Evolutionary conservation across 2,888 invertebrate species (phyloP).

Genomic region (Diploptera punctata): DNA sequence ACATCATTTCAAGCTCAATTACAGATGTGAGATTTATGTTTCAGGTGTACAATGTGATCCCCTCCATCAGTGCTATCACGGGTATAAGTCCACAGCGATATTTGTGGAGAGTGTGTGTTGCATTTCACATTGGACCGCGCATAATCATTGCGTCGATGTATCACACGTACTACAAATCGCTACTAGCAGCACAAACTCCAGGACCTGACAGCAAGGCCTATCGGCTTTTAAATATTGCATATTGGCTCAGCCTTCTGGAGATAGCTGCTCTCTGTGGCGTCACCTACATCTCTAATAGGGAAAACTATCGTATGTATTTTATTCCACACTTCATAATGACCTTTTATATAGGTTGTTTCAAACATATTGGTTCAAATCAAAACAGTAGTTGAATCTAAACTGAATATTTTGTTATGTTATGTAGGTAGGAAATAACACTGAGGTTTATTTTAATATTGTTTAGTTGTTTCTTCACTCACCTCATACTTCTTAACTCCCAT

Average conservation of each 20-base stretch:
- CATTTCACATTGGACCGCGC: slow-evolving; percentile 90
- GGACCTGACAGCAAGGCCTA: slow-evolving; percentile 50
- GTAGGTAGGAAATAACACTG: too few species aligned
- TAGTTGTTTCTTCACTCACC: too few species aligned
- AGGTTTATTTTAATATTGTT: too few species aligned
- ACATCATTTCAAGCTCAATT: too few species aligned
- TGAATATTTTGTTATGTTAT: too few species aligned
- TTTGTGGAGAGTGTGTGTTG: slow-evolving; percentile 91
- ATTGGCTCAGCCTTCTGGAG: slow-evolving; percentile 85
- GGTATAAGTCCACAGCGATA: slow-evolving; percentile 92
- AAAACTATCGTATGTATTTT: slow-evolving; percentile 93
- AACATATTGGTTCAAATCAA: too few species aligned
- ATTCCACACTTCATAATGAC: too few species aligned
- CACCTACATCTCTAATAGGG: slow-evolving; percentile 91
- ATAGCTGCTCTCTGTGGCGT: slow-evolving; percentile 87
- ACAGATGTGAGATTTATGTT: slow-evolving; percentile 44
- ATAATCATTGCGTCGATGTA: slow-evolving; percentile 88
- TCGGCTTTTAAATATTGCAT: slow-evolving; percentile 71
- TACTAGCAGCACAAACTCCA: slow-evolving; percentile 56
- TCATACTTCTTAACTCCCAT: too few species aligned
- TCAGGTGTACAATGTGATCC: slow-evolving; percentile 92
- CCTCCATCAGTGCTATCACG: slow-evolving; percentile 95
- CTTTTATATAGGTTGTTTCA: too few species aligned
- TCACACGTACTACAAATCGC: slow-evolving; percentile 78
- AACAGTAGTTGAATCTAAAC: too few species aligned